These are phyloP conservation scores for Dolichopus griseipennis DNA, from an alignment of 2,888 invertebrate genomes.

Conservation along the genomic window DNA sequence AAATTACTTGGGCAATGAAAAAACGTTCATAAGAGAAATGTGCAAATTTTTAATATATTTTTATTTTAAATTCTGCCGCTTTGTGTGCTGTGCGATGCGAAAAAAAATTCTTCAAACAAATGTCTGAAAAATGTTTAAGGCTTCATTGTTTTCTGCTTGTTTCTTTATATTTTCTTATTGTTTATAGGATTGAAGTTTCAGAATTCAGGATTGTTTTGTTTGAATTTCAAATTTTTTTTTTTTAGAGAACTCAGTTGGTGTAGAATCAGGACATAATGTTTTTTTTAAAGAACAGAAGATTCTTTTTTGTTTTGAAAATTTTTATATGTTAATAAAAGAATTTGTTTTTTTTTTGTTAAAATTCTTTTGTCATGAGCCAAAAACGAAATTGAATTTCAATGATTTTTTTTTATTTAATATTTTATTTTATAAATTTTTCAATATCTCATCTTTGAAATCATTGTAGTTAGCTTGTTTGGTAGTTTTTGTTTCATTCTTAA, in stretches of 20 bases:
- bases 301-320: background rate
- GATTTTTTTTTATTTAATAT: background rate
- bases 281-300: background rate
- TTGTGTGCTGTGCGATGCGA: no score
- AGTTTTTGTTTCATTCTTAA: background rate
- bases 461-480: background rate
- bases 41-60: no score
- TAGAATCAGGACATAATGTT: background rate
- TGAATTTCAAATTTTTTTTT: background rate
- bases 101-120: background rate
- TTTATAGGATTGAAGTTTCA: no score
- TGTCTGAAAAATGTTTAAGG: background rate
- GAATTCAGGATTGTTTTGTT: background rate
- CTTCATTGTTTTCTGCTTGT: background rate
- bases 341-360: background rate
- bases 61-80: no score
- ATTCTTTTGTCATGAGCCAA: background rate
- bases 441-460: background rate
- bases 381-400: conserved; percentile 1
- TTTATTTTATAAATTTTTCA: background rate
- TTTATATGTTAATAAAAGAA: no score
- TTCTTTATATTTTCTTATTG: no score
- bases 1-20: no score
- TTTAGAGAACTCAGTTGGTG: background rate
- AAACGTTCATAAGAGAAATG: no score